Percentiles rank a stretch among this genome's conserved stretches.
phyloP scores from a whole-genome alignment of 2,113 vertebrate genomes.

The Ictalurus punctatus region DNA sequence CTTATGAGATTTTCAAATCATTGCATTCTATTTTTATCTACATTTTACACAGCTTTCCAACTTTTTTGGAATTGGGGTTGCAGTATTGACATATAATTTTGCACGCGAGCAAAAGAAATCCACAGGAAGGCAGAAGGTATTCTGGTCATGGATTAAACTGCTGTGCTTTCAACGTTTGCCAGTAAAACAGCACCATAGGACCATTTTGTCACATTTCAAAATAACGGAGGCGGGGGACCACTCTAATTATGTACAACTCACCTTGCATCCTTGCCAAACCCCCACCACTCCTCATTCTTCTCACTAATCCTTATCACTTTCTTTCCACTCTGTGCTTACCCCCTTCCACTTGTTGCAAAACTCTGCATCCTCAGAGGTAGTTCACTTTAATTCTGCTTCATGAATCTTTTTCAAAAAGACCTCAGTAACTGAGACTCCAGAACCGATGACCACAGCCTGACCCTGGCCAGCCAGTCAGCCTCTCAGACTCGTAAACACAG shows the following conservation, averaged over 20 bases:
- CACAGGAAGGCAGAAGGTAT: not conserved
- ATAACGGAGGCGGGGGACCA: constrained; percentile 65
- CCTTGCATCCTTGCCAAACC: constrained; percentile 49
- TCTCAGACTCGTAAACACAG: constrained; percentile 67
- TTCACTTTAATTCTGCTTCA: constrained; percentile 84
- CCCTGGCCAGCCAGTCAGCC: constrained; percentile 65
- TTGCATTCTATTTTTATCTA: no score
- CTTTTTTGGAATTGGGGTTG: no score
- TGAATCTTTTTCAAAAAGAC: constrained; percentile 77
- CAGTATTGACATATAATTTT: not conserved
- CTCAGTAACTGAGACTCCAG: constrained; percentile 71
- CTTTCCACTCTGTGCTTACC: constrained; percentile 39
- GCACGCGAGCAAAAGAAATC: not conserved
- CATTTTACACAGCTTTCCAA: no score
- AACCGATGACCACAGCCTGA: constrained; percentile 74
- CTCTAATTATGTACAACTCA: constrained; percentile 69
- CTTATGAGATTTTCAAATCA: no score
- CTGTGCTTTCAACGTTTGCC: not conserved
- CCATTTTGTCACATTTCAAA: constrained; percentile 73
- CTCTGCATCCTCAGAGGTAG: constrained; percentile 68
- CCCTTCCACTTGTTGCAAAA: constrained; percentile 53
- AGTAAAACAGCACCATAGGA: not conserved
- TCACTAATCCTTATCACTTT: constrained; percentile 29
- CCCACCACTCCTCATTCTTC: constrained; percentile 31
- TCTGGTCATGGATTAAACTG: not conserved